Evolutionary conservation across 2,113 vertebrate species (phyloP), one percentile per base, ranked within the genome.

Genomic region (Macrotus californicus): DNA sequence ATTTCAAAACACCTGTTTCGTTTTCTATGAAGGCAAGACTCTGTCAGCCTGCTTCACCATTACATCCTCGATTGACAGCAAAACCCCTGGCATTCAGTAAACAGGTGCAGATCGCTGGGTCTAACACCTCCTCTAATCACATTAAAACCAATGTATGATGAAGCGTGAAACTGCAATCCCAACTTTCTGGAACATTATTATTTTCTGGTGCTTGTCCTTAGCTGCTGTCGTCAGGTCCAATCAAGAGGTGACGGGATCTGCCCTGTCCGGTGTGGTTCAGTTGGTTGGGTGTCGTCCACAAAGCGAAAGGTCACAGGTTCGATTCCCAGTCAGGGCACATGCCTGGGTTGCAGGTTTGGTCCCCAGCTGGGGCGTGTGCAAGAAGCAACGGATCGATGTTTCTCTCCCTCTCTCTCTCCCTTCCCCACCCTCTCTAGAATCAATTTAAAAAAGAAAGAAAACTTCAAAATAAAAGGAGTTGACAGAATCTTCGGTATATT

Each of bases 171-270:
- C 18, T 54, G n/a, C 3, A 52, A 12, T 85, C 52, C 48, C 34
- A 24, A 41, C 96, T 92, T 91, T 90, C 81, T 39, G 83, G 94
- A 59, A 96, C 67, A 91, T 43, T 43, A 14, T 73, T 56, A 29
- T 90, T 69, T 43, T 94, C 54, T 87, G 82, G n/a, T 46, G 29
- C 83, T 92, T 52, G 54, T 96, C 50, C 81, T 76, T 46, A 96
- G 69, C 21, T 43, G 39, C 83, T 94, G n/a, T 94, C 94, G 92
- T n/a, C 46, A 75, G 50, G 50, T 84, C 89, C 89, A 72, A 10
- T 6, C 80, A 50, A 34, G 48, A 54, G 9, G 46, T 6, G 36
- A 22, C n/a, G 10, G 36, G 67, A 22, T 39, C n/a, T 70, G 9
- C 36, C 61, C 29, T 1, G 4, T 12, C 61, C 29, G 6, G 61